Conservation (phyloP, 2,888 invertebrate genomes). For the Leucoptera coffeella region DNA sequence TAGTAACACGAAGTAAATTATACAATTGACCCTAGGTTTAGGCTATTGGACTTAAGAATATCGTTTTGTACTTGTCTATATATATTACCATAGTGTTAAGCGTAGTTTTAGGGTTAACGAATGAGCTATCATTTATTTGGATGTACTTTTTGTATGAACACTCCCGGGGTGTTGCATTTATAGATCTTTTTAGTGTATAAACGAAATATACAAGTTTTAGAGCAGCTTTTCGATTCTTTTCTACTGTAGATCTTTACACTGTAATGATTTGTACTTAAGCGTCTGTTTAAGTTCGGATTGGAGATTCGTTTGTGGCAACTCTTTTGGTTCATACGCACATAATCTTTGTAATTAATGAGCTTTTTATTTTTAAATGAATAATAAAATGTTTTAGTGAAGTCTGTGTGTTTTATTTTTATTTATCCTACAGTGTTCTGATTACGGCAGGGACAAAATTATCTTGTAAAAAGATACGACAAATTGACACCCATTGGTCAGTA, state of each 20-base stretch:
- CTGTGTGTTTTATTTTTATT: slow-evolving; percentile 11
- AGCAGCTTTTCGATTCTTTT: too few species aligned
- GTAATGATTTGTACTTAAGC: slow-evolving; percentile 12
- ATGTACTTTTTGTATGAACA: slow-evolving; percentile 49
- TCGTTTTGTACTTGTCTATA: slow-evolving; percentile 54
- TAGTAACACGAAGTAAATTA: too few species aligned
- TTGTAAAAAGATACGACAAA: too few species aligned
- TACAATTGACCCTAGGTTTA: slow-evolving; percentile 48
- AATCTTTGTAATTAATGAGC: slow-evolving; percentile 38
- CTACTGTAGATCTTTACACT: slow-evolving; percentile 32
- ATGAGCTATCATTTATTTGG: slow-evolving; percentile 14
- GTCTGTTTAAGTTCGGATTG: slow-evolving; percentile 16
- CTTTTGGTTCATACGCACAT: too few species aligned
- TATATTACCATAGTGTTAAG: slow-evolving; percentile 44
- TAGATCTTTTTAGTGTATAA: slow-evolving; percentile 38
- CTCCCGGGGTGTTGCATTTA: slow-evolving; percentile 48
- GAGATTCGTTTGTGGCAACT: slow-evolving; percentile 17
- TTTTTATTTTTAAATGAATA: slow-evolving; percentile 22
- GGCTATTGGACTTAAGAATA: slow-evolving; percentile 41
- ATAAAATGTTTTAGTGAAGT: slow-evolving; percentile 39
- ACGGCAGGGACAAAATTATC: too few species aligned
- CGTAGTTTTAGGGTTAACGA: slow-evolving; percentile 38
- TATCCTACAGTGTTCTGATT: too few species aligned
- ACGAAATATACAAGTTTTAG: too few species aligned
- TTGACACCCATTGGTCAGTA: too few species aligned